A percentile compares a stretch with the other conserved stretches of the same genome.
Evolutionary conservation across 1,140 invertebrate genomes (phyloP).

Genomic region (Leptopilina clavipes): DNA sequence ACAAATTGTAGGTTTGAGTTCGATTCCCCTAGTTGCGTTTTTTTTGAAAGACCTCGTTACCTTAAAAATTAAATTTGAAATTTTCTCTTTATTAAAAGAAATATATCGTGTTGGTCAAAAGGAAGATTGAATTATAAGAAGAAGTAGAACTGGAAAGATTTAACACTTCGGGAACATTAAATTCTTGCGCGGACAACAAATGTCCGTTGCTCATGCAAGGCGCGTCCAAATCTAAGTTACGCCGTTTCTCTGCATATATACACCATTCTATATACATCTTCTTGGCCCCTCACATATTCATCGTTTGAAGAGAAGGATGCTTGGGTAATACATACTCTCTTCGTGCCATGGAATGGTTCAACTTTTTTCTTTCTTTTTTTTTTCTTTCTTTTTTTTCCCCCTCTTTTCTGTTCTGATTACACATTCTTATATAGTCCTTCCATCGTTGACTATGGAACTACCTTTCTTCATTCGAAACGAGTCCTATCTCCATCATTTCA

Average conservation of each 20-base stretch:
- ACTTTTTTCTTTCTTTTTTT: slow-evolving; percentile 11
- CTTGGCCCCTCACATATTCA: slow-evolving; percentile 11
- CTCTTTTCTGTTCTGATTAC: slow-evolving; percentile 9
- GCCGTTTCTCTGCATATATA: slow-evolving; percentile 5
- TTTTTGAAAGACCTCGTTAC: too few species aligned
- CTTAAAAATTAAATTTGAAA: too few species aligned
- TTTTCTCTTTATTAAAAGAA: too few species aligned
- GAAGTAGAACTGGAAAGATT: slow-evolving; percentile 58
- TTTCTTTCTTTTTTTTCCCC: neutral
- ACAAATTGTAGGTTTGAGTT: too few species aligned
- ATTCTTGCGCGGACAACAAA: slow-evolving; percentile 48
- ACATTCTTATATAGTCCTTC: slow-evolving; percentile 27
- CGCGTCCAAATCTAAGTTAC: slow-evolving; percentile 51
- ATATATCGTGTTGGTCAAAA: slow-evolving; percentile 36
- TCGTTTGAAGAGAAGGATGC: neutral
- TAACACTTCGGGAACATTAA: slow-evolving; percentile 50
- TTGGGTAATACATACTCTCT: slow-evolving; percentile 11
- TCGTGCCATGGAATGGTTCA: slow-evolving; percentile 2
- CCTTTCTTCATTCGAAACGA: slow-evolving; percentile 30
- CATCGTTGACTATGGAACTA: slow-evolving; percentile 10
- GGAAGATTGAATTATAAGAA: slow-evolving; percentile 59
- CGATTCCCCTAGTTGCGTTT: too few species aligned
- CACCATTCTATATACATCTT: neutral
- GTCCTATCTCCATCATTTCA: slow-evolving; percentile 32
- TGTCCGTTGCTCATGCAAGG: slow-evolving; percentile 55